phyloP scores from a whole-genome alignment of 2,113 vertebrate species.

The Antigone vipio region DNA sequence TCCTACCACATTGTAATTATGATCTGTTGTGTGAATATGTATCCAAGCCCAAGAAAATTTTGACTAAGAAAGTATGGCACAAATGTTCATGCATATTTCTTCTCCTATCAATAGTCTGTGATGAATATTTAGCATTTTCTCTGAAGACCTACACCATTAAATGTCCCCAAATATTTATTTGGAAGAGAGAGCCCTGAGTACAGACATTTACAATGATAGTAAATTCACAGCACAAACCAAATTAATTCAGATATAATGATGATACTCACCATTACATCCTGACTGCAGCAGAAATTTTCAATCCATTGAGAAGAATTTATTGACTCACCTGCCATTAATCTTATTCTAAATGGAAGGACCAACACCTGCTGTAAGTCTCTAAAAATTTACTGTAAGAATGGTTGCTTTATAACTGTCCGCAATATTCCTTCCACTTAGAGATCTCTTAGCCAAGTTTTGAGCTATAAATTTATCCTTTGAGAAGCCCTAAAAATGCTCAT shows the following conservation, averaged over 20 bases:
- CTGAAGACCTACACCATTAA: background rate
- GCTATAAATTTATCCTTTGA: background rate
- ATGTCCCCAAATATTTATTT: background rate
- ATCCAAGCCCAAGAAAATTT: background rate
- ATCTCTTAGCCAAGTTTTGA: background rate
- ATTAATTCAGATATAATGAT: background rate
- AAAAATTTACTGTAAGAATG: background rate
- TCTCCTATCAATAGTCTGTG: background rate
- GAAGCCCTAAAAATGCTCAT: background rate
- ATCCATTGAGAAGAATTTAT: background rate
- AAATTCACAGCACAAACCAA: background rate
- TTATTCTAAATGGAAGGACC: background rate
- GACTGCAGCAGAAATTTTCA: background rate
- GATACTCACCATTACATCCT: background rate
- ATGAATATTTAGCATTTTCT: background rate
- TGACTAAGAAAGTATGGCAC: background rate
- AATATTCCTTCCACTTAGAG: background rate
- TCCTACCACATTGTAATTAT: background rate
- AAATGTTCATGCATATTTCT: background rate
- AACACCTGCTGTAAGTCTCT: background rate
- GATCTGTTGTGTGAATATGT: background rate
- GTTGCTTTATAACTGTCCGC: background rate
- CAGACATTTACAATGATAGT: background rate
- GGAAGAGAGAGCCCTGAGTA: background rate
- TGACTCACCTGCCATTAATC: background rate